Conservation (phyloP, 2,888 invertebrate species). For the Polylopha cassiicola region DNA sequence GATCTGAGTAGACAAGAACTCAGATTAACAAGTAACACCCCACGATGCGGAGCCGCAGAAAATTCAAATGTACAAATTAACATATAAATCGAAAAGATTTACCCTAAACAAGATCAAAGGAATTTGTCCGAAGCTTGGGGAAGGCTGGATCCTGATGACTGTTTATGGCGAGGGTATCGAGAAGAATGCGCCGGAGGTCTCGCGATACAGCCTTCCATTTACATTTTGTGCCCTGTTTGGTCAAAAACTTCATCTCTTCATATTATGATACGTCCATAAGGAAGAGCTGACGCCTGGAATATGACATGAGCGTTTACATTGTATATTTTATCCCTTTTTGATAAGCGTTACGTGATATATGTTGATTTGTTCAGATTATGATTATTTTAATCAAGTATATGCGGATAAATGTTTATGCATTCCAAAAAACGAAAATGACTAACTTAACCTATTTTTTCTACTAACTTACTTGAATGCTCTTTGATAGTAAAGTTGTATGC, state of each 20-base stretch:
- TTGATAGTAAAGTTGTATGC: too few species aligned
- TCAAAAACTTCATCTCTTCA: conserved; percentile 36
- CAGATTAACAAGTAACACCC: conserved; percentile 59
- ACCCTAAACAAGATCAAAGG: conserved; percentile 73
- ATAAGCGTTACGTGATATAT: conserved; percentile 25
- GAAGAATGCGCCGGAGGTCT: conserved; percentile 38
- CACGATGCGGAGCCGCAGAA: conserved; percentile 50
- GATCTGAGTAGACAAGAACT: conserved; percentile 45
- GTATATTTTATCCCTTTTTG: conserved; percentile 28
- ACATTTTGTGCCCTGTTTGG: conserved; percentile 47
- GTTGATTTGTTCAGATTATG: conserved; percentile 23
- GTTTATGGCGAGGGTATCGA: conserved; percentile 49
- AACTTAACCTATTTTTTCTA: too few species aligned
- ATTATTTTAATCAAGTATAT: conserved; percentile 22
- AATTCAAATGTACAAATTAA: conserved; percentile 73
- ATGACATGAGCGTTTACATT: conserved; percentile 27
- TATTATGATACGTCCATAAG: conserved; percentile 27
- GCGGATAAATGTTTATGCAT: conserved; percentile 16
- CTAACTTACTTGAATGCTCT: too few species aligned
- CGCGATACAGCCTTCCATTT: conserved; percentile 43
- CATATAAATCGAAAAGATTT: conserved; percentile 76
- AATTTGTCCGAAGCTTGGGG: conserved; percentile 64
- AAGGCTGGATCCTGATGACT: conserved; percentile 55
- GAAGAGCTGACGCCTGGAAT: conserved; percentile 23
- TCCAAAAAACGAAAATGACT: too few species aligned